Evolutionary conservation across 2,888 invertebrate genomes (phyloP).

Genomic region (Thysanoteuthis rhombus): DNA sequence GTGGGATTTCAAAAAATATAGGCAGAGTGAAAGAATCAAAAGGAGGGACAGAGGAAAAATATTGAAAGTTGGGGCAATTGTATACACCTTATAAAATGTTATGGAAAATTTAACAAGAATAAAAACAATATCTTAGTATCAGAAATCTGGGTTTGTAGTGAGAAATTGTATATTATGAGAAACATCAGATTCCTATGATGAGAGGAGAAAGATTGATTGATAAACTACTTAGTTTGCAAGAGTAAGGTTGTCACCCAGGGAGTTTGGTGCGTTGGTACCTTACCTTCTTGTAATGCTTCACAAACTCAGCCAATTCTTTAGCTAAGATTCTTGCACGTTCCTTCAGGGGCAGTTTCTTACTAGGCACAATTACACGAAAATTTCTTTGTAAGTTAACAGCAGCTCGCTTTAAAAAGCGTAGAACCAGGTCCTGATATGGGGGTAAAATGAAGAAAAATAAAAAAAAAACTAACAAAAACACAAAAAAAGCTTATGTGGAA

Average conservation of each 20-base stretch:
- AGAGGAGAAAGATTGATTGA: neutral
- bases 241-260: neutral
- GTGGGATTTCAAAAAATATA: too few species aligned
- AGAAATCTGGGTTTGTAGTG: neutral
- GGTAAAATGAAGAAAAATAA: neutral
- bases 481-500: neutral
- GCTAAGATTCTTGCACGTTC: conserved; percentile 66
- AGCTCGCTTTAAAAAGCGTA: conserved; percentile 67
- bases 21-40: too few species aligned
- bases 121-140: neutral
- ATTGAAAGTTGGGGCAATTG: too few species aligned
- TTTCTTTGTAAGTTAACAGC: conserved; percentile 67
- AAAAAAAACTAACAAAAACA: too few species aligned
- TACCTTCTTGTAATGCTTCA: conserved; percentile 67
- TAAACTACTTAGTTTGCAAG: neutral
- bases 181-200: neutral
- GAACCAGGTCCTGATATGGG: conserved; percentile 63
- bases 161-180: neutral
- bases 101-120: neutral
- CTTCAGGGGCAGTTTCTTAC: conserved; percentile 61
- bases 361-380: conserved; percentile 66
- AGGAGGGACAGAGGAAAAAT: too few species aligned
- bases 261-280: neutral
- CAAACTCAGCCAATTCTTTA: conserved; percentile 67
- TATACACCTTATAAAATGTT: too few species aligned